Conservation (phyloP, 2,797 vertebrate species). For the Spatula clypeata region DNA sequence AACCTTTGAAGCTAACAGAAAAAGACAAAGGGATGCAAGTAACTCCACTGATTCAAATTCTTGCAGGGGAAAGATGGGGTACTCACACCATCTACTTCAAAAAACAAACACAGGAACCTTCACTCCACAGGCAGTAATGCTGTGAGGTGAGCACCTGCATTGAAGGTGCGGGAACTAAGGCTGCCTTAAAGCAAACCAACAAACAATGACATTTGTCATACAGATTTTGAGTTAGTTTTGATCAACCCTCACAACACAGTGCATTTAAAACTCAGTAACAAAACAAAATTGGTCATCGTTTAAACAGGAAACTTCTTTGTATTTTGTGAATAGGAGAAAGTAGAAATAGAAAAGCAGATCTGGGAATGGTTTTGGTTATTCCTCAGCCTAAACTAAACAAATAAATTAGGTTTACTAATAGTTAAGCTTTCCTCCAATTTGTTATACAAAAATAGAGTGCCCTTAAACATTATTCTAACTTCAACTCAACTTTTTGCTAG, state of each 20-base stretch:
- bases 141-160: not conserved
- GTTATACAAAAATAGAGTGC: not conserved
- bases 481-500: conserved; percentile 56
- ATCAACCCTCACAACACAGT: accelerated
- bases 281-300: not conserved
- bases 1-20: not conserved
- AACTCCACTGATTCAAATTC: not conserved
- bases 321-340: not conserved
- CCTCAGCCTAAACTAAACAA: not conserved
- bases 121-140: not conserved
- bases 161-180: not conserved
- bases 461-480: conserved; percentile 54
- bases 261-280: not conserved
- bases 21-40: not conserved
- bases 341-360: not conserved
- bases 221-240: not conserved
- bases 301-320: not conserved
- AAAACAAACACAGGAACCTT: not conserved
- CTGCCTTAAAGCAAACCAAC: not conserved
- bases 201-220: not conserved
- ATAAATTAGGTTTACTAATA: not conserved
- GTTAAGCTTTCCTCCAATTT: not conserved
- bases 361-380: not conserved
- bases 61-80: not conserved
- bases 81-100: not conserved